Evolutionary conservation across 2,888 invertebrate species (phyloP), one percentile per base, ranked within the genome.

Genomic region (Nemurella pictetii): DNA sequence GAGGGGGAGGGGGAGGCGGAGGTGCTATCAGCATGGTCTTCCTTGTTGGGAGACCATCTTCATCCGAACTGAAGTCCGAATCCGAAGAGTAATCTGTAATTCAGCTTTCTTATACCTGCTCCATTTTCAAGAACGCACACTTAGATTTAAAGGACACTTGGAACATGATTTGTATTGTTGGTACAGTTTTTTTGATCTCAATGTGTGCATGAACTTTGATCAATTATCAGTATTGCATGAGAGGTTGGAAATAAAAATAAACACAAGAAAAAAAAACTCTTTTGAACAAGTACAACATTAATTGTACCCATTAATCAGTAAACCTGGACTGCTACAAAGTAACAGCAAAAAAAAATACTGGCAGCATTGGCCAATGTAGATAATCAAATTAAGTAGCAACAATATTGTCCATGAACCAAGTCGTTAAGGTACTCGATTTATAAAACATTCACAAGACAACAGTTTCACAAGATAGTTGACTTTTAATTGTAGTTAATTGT

Each of bases 1-100:
- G 90, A 87, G 87, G 91, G 88, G 90, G 90, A 88, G 86, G 89
- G 86, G 86, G 90, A 86, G 84, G 87, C 32, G 85, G 85, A 0
- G 28, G 28, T 5, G 7, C 26, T 28, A 72, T 26, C 29, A 29
- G 2, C 4, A 12, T 26, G n/a, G 29, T 74, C 30, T 86, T 83
- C 77, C 36, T 27, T 74, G 83, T n/a, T 0, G 87, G 86, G 26
- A 87, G 85, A 12, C 87, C 87, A 78, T 88, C 88, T 83, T 88
- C 88, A 85, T 88, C 88, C 32, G 88, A 88, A 77, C 87, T 88
- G 72, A 87, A 86, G 20, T 86, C 86, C 3, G 86, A 84, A 20
- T 86, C 86, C n/a, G 80, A 36, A 15, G 30, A 26, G 26, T 73
- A 26, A 74, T 83, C 84, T 84, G 84, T 9, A 84, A 84, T 55